A percentile compares a stretch with the other conserved stretches of the same genome.
These are phyloP conservation scores for Sorex araneus DNA, from an alignment of 2,113 vertebrate species.

Conservation along the genomic window DNA sequence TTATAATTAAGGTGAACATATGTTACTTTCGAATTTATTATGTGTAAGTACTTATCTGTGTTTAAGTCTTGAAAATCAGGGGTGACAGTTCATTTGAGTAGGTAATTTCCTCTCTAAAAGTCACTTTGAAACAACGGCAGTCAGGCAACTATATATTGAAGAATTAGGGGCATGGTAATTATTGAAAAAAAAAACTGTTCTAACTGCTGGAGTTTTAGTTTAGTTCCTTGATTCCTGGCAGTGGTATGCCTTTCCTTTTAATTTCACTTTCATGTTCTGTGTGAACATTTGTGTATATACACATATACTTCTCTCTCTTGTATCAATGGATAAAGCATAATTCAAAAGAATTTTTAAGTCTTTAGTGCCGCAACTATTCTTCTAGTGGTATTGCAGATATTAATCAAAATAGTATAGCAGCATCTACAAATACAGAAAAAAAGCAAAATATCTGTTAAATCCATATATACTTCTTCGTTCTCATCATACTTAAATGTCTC, in stretches of 20 bases:
- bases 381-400: too few species aligned
- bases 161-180: not conserved
- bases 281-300: not conserved
- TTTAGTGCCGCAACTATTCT: too few species aligned
- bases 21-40: conserved; percentile 67
- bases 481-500: not conserved
- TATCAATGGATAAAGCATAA: not conserved
- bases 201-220: conserved; percentile 58
- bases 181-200: conserved; percentile 41
- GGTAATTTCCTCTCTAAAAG: conserved; percentile 26
- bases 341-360: not conserved
- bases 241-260: not conserved
- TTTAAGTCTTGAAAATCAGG: conserved; percentile 73
- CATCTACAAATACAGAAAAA: not conserved
- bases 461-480: not conserved
- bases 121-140: conserved; percentile 47
- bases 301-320: not conserved
- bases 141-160: conserved; percentile 31
- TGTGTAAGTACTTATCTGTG: conserved; percentile 66
- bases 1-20: conserved; percentile 59
- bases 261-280: not conserved
- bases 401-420: not conserved
- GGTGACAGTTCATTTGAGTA: conserved; percentile 62
- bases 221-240: not conserved
- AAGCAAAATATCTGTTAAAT: not conserved